Base-by-base conservation (phyloP, 1,140 invertebrate genomes). In the Dermatophagoides farinae region DNA sequence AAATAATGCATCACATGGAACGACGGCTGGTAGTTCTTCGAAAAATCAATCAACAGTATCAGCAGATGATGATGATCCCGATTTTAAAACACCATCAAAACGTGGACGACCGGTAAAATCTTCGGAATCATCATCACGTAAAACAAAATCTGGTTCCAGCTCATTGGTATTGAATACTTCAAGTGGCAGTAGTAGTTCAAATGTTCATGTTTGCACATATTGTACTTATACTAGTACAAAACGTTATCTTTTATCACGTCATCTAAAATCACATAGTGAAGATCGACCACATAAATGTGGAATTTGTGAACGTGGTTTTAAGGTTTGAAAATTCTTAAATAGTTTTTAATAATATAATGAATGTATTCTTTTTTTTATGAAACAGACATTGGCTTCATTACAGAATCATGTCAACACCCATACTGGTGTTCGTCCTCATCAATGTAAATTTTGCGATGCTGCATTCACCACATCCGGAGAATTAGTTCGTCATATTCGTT, bases 361-460 rank as follows among this genome's bases (percentile, higher is more conserved):
- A 16, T 16, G 5, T 38, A 38, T 20, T 53, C 23, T 5, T 14
- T 16, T 2, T 31, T 31, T 20, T 53, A 5, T 1, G 51, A 53
- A 53, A 16, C 38, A 60, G 74, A 92, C 91, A 0, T 70, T 87
- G 20, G 86, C 88, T 0, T 91, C 89, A 0, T 73, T 97, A 25
- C 85, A 92, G 66, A 97, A 96, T 71, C 91, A 96, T 72, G 82
- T 92, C 1, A 96, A 96, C 71, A 96, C 90, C 61, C 92, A 97
- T 71, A 92, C 90, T 31, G 91, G 91, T 44, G 86, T 85, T 9
- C 88, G 93, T 68, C 92, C 91, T 0, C 89, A 96, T 73, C 79
- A 83, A 44, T 97, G 92, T 75, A 91, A 89, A 73, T 85, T 78
- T 69, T 97, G 92, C 73, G 85, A 88, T 12, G 84, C 84, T 64